Conservation (phyloP, 1,140 invertebrate genomes). For the Cheumatopsyche charites region DNA sequence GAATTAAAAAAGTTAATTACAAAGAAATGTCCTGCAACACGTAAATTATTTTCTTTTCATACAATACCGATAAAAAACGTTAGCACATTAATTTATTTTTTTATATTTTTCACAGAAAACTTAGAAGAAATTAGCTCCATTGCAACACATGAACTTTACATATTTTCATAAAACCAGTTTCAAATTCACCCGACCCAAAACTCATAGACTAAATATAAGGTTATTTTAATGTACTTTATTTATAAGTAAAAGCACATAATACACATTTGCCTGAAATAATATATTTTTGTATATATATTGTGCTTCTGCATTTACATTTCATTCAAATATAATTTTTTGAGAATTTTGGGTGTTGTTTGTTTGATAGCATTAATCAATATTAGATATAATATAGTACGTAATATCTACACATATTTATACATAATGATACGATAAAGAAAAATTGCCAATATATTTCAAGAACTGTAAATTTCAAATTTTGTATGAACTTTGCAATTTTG, state of each 20-base stretch:
- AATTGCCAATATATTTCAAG: no score
- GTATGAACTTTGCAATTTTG: no score
- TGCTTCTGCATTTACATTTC: no score
- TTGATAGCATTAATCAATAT: no score
- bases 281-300: neutral
- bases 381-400: no score
- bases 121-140: neutral
- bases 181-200: neutral
- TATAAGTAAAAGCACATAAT: neutral
- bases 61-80: neutral
- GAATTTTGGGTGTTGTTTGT: no score
- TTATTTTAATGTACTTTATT: neutral
- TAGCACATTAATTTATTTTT: neutral
- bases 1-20: slow-evolving; percentile 35
- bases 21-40: slow-evolving; percentile 35
- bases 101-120: neutral
- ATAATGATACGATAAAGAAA: no score
- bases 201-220: neutral
- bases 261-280: neutral
- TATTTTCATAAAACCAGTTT: neutral
- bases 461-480: no score
- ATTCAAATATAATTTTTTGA: no score
- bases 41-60: slow-evolving; percentile 24
- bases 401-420: no score
- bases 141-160: no score